Percentiles rank a stretch among this genome's conserved stretches.
These are phyloP conservation scores for Ornithorhynchus anatinus DNA, from an alignment of 2,113 vertebrate genomes.

Conservation along the genomic window DNA sequence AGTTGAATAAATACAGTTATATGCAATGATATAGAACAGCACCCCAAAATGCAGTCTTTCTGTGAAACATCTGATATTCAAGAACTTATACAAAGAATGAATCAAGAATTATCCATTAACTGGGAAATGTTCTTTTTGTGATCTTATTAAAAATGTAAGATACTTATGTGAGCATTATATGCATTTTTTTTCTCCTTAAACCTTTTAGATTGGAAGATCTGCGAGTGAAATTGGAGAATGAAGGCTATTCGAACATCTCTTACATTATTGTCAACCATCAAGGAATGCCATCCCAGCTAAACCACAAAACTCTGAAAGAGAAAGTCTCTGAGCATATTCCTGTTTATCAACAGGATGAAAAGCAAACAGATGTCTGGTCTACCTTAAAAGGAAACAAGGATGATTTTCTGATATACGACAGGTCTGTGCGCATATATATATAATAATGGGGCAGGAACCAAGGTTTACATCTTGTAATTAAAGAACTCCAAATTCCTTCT, in stretches of 20 bases:
- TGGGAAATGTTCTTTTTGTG: no score
- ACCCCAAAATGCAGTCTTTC: no score
- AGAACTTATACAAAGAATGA: no score
- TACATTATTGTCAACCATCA: conserved; percentile 90
- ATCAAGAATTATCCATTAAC: no score
- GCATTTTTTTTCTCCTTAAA: not conserved
- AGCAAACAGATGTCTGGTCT: conserved; percentile 85
- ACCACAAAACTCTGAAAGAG: conserved; percentile 71
- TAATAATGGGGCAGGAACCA: not conserved
- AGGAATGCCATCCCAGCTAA: conserved; percentile 66
- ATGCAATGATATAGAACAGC: no score
- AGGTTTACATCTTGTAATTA: not conserved
- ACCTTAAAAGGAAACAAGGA: conserved; percentile 83
- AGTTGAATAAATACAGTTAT: no score
- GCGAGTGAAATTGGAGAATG: conserved; percentile 79
- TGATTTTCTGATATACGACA: conserved; percentile 94
- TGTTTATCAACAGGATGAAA: conserved; percentile 83
- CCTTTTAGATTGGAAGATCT: conserved; percentile 82
- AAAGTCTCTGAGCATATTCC: conserved; percentile 77
- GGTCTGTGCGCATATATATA: conserved; percentile 67
- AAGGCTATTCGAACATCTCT: conserved; percentile 80
- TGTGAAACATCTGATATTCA: no score
- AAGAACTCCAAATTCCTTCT: not conserved
- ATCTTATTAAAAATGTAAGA: not conserved
- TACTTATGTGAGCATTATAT: not conserved